Base-by-base conservation (phyloP, 2,888 invertebrate genomes). In the Dorcus parallelipipedus region DNA sequence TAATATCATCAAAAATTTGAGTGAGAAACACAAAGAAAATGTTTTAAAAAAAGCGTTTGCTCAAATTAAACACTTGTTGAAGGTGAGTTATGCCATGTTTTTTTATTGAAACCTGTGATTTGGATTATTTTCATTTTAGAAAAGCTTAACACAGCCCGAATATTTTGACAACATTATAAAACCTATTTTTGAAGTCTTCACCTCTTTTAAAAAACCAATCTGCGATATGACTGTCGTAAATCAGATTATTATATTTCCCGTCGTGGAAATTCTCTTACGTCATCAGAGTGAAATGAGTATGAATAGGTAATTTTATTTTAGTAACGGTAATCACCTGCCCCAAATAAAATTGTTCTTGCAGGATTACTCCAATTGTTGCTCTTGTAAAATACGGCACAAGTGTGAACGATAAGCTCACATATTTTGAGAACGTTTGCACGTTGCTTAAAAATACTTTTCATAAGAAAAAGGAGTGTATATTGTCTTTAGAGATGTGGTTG, bases 171-270 rank as follows among this genome's bases (percentile, higher is more conserved):
- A 59, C 43, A 45, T 59, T 8, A 14, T 59, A 10, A 38, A 52
- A 23, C 43, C 47, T 7, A 49, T 56, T 23, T 59, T 59, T 38
- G 48, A 52, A n/a, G 42, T 59, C 49, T 41, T 59, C 7, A 38
- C 49, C n/a, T 43, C 52, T 38, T 54, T 54, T 54, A 23, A 54
- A 5, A 49, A 55, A 41, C 48, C 54, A 14, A 49, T 49, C 38
- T 59, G 52, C 52, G 52, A 56, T 59, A 38, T 38, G 47, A 41
- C 45, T n/a, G 5, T 56, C 10, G 38, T 59, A 17, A 56, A 59
- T 42, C 55, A 59, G 33, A 56, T 59, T 52, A 20, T 59, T 26
- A 48, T 59, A 10, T 59, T 59, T 42, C 59, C 59, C 5, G 33
- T 56, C 26, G 26, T 33, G 26, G 26, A 33, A 33, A 4, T 33